Base-by-base conservation (phyloP, 2,888 invertebrate species). In the Euzophera pinguis region DNA sequence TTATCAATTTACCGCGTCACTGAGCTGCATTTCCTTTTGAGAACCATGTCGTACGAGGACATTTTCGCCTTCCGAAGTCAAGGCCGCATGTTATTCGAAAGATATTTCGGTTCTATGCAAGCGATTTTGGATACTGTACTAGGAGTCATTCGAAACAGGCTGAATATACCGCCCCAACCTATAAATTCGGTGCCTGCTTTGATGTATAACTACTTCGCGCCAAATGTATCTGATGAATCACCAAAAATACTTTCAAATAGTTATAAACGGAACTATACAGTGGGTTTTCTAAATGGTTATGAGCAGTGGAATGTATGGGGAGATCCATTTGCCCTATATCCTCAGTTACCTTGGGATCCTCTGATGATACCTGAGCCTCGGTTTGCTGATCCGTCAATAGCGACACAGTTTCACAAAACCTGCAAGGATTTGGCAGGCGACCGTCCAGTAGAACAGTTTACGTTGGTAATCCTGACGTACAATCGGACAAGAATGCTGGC, bases 361-460 rank as follows among this genome's bases (percentile, higher is more conserved):
- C 88, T 94, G 1, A 85, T 98, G 63, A 97, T 98, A 1, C 97
- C 98, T 0, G 99, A 99, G 77, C 97, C 99, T 0, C 71, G 86
- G 16, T 99, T 98, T 80, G 78, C 95, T 63, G 98, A 97, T 0
- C 97, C 97, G 0, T 94, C 94, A 53, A 94, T 96, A 58, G 94
- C 98, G 10, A 99, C 99, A 0, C 96, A 96, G 75, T 43, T 27
- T n/a, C 42, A 43, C n/a, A 99, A 99, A 85, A 99, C 99, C 77
- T 96, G 97, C 62, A 97, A 98, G 84, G 94, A 98, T 3, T 91
- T 99, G 3, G 99, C 99, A 0, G 99, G 99, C 0, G 99, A 99
- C 78, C 92, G 94, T 59, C 97, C 97, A 0, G 84, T 98, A 50
- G 99, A 99, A 79, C 99, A 99, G 84, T 99, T 99, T 81, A 99